A percentile compares a stretch with the other conserved stretches of the same genome.
Evolutionary conservation across 2,797 vertebrate genomes (phyloP).

Genomic region (Etheostoma perlongum): DNA sequence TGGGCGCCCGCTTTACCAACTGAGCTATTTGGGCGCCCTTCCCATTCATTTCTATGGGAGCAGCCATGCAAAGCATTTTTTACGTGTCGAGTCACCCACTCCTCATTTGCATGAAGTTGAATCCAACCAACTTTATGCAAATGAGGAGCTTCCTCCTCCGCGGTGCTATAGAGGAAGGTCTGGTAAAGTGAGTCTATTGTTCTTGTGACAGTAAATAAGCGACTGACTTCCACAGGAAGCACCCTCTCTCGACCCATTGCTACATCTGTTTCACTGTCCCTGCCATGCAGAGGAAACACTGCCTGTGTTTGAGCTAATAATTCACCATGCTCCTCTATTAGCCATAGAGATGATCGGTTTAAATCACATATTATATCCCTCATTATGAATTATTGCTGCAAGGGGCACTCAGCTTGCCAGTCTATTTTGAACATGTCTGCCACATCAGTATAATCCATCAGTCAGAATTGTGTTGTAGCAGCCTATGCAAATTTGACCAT

Average conservation of each 20-base stretch:
- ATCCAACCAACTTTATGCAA: too few species aligned
- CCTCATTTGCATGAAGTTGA: too few species aligned
- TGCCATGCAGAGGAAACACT: not conserved
- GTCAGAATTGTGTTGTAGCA: not conserved
- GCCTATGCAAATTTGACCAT: slow-evolving; percentile 52
- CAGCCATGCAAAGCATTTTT: too few species aligned
- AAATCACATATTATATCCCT: slow-evolving; percentile 10
- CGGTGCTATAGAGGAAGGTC: too few species aligned
- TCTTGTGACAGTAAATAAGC: not conserved
- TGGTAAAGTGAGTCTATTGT: too few species aligned
- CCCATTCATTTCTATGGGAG: too few species aligned
- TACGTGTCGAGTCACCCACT: too few species aligned
- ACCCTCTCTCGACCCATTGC: not conserved
- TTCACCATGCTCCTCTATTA: not conserved
- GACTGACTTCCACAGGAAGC: not conserved
- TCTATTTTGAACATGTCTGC: not conserved
- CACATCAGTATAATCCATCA: too few species aligned
- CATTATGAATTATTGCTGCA: not conserved
- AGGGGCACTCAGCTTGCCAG: slow-evolving; percentile 1
- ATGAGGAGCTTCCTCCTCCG: too few species aligned
- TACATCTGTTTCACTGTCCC: not conserved
- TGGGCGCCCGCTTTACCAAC: too few species aligned
- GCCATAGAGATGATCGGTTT: not conserved
- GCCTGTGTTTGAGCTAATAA: slow-evolving; percentile 13
- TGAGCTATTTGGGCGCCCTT: too few species aligned